Conservation (phyloP, 1,140 invertebrate genomes). For the Metopolophium dirhodum region DNA sequence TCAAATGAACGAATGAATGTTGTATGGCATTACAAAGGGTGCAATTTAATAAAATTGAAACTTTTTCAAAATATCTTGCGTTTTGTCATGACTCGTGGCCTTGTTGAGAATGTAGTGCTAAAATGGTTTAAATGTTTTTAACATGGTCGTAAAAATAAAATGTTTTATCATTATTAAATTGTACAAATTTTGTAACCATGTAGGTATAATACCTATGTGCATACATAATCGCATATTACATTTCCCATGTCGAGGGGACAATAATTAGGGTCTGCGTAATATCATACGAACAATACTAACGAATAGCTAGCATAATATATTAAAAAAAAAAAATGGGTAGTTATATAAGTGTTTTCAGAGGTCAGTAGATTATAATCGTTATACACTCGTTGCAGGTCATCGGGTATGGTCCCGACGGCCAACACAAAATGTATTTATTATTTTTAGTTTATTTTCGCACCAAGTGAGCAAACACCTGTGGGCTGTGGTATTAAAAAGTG, state of each 20-base stretch:
- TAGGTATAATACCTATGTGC: no score
- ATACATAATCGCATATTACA: not conserved
- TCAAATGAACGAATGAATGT: not conserved
- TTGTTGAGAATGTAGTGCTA: not conserved
- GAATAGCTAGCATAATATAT: not conserved
- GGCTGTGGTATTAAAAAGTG: not conserved
- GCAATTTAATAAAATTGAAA: not conserved
- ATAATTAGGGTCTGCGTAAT: not conserved
- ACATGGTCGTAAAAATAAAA: not conserved
- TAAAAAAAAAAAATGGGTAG: not conserved
- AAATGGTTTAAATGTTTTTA: not conserved
- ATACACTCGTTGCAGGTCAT: not conserved
- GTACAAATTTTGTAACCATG: no score
- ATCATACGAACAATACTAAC: not conserved
- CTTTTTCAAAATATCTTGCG: not conserved
- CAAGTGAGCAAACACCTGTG: not conserved
- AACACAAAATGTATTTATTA: not conserved
- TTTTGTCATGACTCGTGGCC: not conserved
- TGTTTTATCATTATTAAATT: not conserved
- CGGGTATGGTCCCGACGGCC: not conserved
- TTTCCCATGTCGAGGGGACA: not conserved
- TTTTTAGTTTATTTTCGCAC: not conserved
- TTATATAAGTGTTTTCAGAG: not conserved
- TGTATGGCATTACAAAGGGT: not conserved
- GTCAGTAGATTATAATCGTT: not conserved